Evolutionary conservation across 2,797 vertebrate genomes (phyloP), one percentile per base, ranked within the genome.

Genomic region (Lutjanus campechanus): DNA sequence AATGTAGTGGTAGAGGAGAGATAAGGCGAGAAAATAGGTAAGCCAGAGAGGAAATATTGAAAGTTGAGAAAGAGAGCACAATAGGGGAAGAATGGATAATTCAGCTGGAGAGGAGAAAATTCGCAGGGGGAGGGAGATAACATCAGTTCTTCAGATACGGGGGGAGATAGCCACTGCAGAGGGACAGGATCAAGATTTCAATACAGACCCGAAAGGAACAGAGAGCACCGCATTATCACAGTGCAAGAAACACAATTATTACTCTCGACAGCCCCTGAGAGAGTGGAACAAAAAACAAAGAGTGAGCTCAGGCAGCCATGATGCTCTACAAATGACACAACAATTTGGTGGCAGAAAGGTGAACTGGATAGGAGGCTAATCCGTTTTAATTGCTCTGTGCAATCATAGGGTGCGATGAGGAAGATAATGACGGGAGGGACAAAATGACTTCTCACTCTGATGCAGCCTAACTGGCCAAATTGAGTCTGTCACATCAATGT

Each of bases 221-320:
- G 85, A 78, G 84, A 85, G 85, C 55, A 44, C n/a, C 47, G 49
- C 86, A 91, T 91, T 91, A 92, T 91, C 90, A 79, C 89, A 79
- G 82, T 61, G 85, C 72, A 66, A 91, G 87, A 83, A 91, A 91
- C 86, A 90, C 91, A 89, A 92, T 92, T 92, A 93, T 91, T 92
- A 89, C 89, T 89, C 85, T 87, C 56, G 75, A 90, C 88, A 85
- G 81, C 51, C 82, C 78, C 83, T 50, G 81, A 75, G 87, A 89
- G 83, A 83, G 70, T 5, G n/a, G 54, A 78, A 72, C 69, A 72
- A 65, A 82, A 88, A 91, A 90, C 79, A 86, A 81, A 82, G 77
- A 81, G 22, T 77, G 82, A 86, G 70, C 62, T 43, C 0, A n/a
- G 79, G 79, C 82, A 71, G 89, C 67, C 49, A 36, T 67, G 84